Conservation (phyloP, 2,113 vertebrate genomes). For the Periophthalmodon schlosseri region DNA sequence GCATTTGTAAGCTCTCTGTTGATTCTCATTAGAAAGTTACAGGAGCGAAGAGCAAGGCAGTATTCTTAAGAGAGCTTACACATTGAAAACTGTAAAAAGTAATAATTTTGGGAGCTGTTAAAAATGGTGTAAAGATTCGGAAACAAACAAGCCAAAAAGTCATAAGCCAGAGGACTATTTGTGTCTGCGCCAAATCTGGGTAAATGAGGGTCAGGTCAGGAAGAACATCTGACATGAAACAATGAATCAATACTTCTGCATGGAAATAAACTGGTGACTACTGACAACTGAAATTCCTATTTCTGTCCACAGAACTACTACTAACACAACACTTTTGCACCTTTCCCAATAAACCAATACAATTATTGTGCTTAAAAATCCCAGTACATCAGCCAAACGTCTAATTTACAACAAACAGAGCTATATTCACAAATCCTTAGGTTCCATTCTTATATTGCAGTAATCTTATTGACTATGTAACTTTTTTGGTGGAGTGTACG, state of each 20-base stretch:
- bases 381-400: no score
- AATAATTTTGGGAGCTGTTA: background rate
- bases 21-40: slow-evolving; percentile 51
- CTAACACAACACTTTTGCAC: background rate
- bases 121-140: background rate
- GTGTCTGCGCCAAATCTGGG: no score
- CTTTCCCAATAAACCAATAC: background rate
- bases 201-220: background rate
- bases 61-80: slow-evolving; percentile 6
- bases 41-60: slow-evolving; percentile 28
- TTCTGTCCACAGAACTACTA: no score
- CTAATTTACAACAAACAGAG: no score
- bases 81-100: background rate
- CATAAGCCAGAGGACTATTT: background rate
- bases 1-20: slow-evolving; percentile 43
- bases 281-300: no score
- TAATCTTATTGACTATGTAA: no score
- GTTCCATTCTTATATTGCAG: no score
- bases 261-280: no score
- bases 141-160: background rate
- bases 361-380: background rate
- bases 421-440: no score
- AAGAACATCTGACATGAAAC: no score
- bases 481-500: no score
- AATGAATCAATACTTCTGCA: no score